Conservation (phyloP, 2,797 vertebrate genomes). For the Serranus cabrilla region DNA sequence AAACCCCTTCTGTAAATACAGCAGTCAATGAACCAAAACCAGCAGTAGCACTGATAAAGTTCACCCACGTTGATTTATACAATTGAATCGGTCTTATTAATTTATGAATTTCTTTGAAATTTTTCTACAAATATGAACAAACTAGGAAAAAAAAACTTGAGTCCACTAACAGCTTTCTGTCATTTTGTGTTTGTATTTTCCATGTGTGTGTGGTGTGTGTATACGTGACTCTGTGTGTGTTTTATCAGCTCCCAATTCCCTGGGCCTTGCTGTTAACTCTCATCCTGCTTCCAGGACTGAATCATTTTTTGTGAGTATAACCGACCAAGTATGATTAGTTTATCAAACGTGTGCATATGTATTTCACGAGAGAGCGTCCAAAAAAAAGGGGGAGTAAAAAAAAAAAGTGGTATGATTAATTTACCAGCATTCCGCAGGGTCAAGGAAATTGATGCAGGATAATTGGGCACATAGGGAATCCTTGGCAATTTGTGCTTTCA, state of each 20-base stretch:
- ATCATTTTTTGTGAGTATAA: conserved; percentile 86
- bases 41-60: not conserved
- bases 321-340: conserved; percentile 86
- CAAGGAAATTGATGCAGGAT: conserved; percentile 89
- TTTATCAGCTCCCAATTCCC: conserved; percentile 78
- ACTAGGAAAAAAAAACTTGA: not conserved
- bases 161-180: conserved; percentile 6
- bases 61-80: not conserved
- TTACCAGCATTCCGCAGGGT: conserved; percentile 88
- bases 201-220: not conserved
- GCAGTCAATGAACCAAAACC: not conserved
- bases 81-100: conserved; percentile 13
- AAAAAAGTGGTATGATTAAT: conserved; percentile 87
- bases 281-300: conserved; percentile 84
- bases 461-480: conserved; percentile 91
- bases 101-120: not conserved
- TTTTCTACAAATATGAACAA: conserved; percentile 4
- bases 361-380: conserved; percentile 80
- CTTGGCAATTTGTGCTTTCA: conserved; percentile 89
- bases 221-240: conserved; percentile 34
- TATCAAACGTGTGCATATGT: conserved; percentile 88
- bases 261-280: conserved; percentile 81
- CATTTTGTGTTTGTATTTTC: conserved; percentile 17
- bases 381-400: conserved; percentile 48
- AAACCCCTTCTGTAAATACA: not conserved